Evolutionary conservation across 2,888 invertebrate species (phyloP).

Genomic region (Heterodera filipjevi): DNA sequence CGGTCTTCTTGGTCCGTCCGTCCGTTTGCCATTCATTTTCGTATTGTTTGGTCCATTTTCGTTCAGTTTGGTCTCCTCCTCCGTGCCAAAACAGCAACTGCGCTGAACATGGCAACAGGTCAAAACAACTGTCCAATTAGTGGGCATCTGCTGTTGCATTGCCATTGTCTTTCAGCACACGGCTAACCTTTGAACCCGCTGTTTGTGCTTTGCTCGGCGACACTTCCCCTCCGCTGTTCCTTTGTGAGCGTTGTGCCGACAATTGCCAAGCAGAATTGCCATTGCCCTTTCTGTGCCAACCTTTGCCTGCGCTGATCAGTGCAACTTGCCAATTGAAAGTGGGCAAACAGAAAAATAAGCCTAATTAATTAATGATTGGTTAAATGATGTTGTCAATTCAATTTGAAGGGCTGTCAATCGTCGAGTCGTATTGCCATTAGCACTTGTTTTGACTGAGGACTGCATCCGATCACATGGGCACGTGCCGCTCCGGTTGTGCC

Average conservation of each 20-base stretch:
- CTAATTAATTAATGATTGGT: background rate
- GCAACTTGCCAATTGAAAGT: conserved; percentile 61
- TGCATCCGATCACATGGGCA: conserved; percentile 95
- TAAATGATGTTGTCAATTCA: background rate
- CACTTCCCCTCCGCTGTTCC: conserved; percentile 87
- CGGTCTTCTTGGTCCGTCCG: background rate
- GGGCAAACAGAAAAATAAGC: no score
- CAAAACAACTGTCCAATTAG: no score
- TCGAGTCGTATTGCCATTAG: conserved; percentile 87
- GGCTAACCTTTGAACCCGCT: conserved; percentile 91
- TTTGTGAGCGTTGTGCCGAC: conserved; percentile 75
- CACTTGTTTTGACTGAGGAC: conserved; percentile 93
- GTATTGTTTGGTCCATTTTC: no score
- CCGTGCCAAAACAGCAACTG: conserved; percentile 54
- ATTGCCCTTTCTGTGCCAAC: conserved; percentile 56
- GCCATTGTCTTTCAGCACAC: conserved; percentile 45
- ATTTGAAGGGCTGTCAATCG: conserved; percentile 82
- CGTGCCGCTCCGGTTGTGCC: conserved; percentile 81
- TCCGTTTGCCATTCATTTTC: background rate
- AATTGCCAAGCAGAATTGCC: conserved; percentile 65
- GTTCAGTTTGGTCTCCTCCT: conserved; percentile 45
- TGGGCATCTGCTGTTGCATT: no score
- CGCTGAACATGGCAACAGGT: conserved; percentile 52
- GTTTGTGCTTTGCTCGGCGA: conserved; percentile 74
- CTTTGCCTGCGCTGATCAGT: conserved; percentile 58